A percentile compares a stretch with the other conserved stretches of the same genome.
phyloP scores from a whole-genome alignment of 1,140 invertebrate genomes.

The Eumaeus atala region DNA sequence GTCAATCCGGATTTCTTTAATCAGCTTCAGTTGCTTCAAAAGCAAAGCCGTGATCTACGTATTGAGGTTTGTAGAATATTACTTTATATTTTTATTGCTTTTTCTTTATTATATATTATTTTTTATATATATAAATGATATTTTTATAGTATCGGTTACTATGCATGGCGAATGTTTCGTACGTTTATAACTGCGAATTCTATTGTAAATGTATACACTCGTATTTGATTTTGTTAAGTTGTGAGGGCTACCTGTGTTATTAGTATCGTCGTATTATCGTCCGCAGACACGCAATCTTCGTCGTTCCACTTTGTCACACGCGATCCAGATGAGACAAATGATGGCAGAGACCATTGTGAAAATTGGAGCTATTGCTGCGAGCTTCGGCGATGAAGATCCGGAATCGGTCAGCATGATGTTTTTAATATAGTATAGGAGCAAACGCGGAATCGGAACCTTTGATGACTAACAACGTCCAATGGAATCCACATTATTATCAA shows the following conservation, averaged over 20 bases:
- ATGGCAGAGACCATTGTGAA: slow-evolving; percentile 92
- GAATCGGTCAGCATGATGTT: slow-evolving; percentile 41
- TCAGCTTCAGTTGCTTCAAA: slow-evolving; percentile 88
- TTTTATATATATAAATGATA: no score
- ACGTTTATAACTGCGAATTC: slow-evolving; percentile 1
- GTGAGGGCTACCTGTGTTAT: no score
- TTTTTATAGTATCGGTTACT: no score
- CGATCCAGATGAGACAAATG: slow-evolving; percentile 91
- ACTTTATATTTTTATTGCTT: no score
- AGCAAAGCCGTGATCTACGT: slow-evolving; percentile 91
- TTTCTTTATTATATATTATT: no score
- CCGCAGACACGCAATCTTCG: slow-evolving; percentile 82
- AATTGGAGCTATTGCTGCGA: slow-evolving; percentile 79
- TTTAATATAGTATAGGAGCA: no score
- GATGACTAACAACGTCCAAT: no score
- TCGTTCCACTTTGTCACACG: slow-evolving; percentile 91
- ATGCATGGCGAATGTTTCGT: no score
- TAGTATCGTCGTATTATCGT: slow-evolving; percentile 26
- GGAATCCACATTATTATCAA: no score
- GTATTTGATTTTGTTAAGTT: no score
- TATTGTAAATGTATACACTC: no score
- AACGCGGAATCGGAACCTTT: no score
- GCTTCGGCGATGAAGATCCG: slow-evolving; percentile 47
- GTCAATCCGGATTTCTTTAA: slow-evolving; percentile 91
- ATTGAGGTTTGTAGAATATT: slow-evolving; percentile 85